Base-by-base conservation (phyloP, 2,888 invertebrate species). In the Caenorhabditis afra region DNA sequence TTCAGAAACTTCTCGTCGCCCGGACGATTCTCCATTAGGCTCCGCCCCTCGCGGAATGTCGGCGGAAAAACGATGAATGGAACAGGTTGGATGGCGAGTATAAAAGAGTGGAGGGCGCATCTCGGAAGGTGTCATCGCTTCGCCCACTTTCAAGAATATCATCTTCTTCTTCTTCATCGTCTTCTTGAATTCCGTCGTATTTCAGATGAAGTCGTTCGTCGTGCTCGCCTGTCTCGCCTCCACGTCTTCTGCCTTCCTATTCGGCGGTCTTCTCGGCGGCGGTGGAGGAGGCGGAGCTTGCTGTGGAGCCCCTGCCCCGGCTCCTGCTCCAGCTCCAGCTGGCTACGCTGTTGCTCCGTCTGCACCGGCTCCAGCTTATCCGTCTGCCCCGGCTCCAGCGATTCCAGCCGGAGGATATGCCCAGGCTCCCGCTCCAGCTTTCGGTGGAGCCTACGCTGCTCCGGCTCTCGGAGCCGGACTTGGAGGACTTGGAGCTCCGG, bases 351-450 rank as follows among this genome's bases (percentile, higher is more conserved):
- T 64, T 14, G 68, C 76, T 41, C 76, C 75, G 62, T 57, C 50
- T 12, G 76, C 76, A 10, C 76, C 67, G 23, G 76, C 76, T 41
- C 76, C 76, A 64, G 57, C 62, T 18, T 62, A 57, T 50, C 68
- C 68, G 59, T 49, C 58, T 29, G 74, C 73, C 44, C 73, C 67
- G 50, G 76, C 76, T 23, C 76, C 76, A 64, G 66, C 76, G 14
- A 62, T 76, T 44, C 68, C 68, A 66, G 23, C 74, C 47, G 74
- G 66, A 22, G 74, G 74, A 53, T 74, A 74, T 47, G 74, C 74
- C 47, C 52, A 47, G 7, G 65, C 74, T 7, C 41, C 44, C 50
- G 14, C 45, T 18, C 52, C 47, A n/a, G 66, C 66, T 47, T 41
- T 62, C 49, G 73, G 65, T 50, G 65, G 57, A 65, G 49, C 58